Evolutionary conservation across 2,113 vertebrate genomes (phyloP).

Genomic region (Ptilorrhoa leucosticta): DNA sequence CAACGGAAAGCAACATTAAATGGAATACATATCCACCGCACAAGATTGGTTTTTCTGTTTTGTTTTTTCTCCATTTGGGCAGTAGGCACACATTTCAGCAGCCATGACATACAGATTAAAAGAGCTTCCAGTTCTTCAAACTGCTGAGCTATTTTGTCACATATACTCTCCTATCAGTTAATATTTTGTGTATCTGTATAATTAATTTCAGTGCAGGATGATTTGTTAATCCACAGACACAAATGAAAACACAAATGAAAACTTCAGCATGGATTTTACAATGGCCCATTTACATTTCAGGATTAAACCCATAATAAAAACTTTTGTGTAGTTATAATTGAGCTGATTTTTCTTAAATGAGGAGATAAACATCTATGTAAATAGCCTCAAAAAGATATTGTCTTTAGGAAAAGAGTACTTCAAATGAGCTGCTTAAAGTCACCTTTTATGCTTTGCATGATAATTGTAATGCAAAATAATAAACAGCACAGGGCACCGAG

Average conservation of each 20-base stretch:
- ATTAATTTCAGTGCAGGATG: slow-evolving; percentile 52
- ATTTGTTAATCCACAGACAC: slow-evolving; percentile 55
- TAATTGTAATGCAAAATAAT: slow-evolving; percentile 72
- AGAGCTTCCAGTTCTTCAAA: neutral
- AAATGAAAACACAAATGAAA: slow-evolving; percentile 64
- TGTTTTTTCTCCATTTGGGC: neutral
- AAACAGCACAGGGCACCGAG: slow-evolving; percentile 51
- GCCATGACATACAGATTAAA: slow-evolving; percentile 28
- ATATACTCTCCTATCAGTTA: slow-evolving; percentile 26
- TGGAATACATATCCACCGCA: slow-evolving; percentile 2
- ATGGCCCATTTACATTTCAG: slow-evolving; percentile 63
- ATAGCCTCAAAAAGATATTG: slow-evolving; percentile 67
- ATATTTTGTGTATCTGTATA: slow-evolving; percentile 41
- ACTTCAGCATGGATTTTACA: slow-evolving; percentile 60
- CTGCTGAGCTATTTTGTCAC: slow-evolving; percentile 42
- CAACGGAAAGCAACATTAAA: slow-evolving; percentile 66
- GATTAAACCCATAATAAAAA: slow-evolving; percentile 69
- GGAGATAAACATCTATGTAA: slow-evolving; percentile 70
- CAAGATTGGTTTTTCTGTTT: neutral
- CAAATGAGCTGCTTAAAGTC: slow-evolving; percentile 71
- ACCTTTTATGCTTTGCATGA: slow-evolving; percentile 70
- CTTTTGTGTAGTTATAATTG: slow-evolving; percentile 71
- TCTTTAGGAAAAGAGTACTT: slow-evolving; percentile 50
- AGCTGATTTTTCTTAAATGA: slow-evolving; percentile 63
- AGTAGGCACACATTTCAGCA: neutral